Conservation (phyloP, 1,140 invertebrate species). For the Sinonovacula constricta region DNA sequence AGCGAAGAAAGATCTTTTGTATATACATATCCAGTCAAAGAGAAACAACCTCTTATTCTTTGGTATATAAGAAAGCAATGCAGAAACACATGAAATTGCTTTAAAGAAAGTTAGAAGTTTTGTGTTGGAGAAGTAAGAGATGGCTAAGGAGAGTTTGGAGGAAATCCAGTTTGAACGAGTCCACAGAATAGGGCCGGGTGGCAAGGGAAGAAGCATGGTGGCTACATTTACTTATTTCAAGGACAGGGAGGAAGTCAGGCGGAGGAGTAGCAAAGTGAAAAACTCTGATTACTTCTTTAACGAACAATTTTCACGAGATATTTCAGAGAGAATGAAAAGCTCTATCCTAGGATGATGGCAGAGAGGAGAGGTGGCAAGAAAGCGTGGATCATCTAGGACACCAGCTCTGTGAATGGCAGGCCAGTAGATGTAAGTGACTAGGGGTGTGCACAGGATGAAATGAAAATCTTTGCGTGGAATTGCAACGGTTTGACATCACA, state of each 20-base stretch:
- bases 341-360: not conserved
- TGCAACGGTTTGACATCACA: too few relatives aligned
- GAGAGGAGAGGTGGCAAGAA: not conserved
- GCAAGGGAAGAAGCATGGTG: not conserved
- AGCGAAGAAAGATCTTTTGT: not conserved
- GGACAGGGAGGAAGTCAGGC: not conserved
- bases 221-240: not conserved
- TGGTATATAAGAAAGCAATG: not conserved
- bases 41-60: not conserved
- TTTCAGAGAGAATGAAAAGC: not conserved
- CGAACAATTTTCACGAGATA: not conserved
- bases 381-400: conserved; percentile 6
- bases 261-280: conserved; percentile 2
- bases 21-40: not conserved
- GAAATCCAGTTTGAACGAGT: not conserved
- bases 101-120: not conserved
- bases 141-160: not conserved
- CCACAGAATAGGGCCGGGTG: too few relatives aligned
- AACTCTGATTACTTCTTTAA: not conserved
- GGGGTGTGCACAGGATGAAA: too few relatives aligned
- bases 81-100: not conserved
- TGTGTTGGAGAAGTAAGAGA: not conserved
- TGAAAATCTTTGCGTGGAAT: too few relatives aligned
- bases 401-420: not conserved
- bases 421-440: too few relatives aligned